Percentiles rank a stretch among this genome's conserved stretches.
These are phyloP conservation scores for Chromobotia macracanthus DNA, from an alignment of 2,797 vertebrate genomes.

Conservation along the genomic window DNA sequence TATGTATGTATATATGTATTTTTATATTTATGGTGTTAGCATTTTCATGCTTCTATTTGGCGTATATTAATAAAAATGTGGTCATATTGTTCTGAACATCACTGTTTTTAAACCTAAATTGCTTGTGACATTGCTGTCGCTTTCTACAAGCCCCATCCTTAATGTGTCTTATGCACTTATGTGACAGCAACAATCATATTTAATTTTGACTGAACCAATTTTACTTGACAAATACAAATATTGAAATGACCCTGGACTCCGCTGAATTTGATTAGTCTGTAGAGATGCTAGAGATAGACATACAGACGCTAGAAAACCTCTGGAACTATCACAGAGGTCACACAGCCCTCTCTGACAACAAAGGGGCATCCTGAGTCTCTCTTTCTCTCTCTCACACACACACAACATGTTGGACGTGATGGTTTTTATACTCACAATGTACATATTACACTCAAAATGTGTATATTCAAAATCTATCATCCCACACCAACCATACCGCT, in stretches of 20 bases:
- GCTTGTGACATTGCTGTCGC: not conserved
- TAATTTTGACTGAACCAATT: slow-evolving; percentile 6
- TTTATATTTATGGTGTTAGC: too few species aligned
- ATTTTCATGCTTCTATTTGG: slow-evolving; percentile 7
- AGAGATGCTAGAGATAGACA: slow-evolving; percentile 8
- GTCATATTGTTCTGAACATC: not conserved
- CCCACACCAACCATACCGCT: too few species aligned
- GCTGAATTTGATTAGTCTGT: not conserved
- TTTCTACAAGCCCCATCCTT: not conserved
- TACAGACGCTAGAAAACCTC: slow-evolving; percentile 5
- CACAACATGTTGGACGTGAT: too few species aligned
- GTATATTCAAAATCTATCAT: too few species aligned
- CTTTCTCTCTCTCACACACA: too few species aligned
- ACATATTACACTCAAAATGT: too few species aligned
- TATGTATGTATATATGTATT: too few species aligned
- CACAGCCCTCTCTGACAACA: not conserved
- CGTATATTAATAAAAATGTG: not conserved
- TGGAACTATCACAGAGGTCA: slow-evolving; percentile 2
- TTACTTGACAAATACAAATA: not conserved
- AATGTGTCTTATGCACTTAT: not conserved
- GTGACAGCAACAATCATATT: not conserved
- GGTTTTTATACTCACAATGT: too few species aligned
- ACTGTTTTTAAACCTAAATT: not conserved
- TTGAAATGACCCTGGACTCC: not conserved
- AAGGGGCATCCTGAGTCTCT: slow-evolving; percentile 13